Conservation (phyloP, 2,888 invertebrate species). For the Cepaea hortensis region DNA sequence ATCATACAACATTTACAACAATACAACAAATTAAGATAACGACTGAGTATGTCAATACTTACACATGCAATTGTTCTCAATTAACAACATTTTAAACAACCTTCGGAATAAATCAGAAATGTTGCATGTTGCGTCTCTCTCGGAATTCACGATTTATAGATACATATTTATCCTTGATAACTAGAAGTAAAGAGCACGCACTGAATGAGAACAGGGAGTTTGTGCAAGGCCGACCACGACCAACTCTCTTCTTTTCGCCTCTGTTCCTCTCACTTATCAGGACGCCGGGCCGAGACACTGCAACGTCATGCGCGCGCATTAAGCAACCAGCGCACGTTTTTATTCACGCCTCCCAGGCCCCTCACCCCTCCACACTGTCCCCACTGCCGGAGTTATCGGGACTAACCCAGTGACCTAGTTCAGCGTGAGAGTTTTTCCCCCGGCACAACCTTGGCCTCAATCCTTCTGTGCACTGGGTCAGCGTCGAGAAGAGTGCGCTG, state of each 20-base stretch:
- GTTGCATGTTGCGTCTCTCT: background rate
- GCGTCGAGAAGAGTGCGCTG: constrained; percentile 23
- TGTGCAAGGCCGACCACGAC: background rate
- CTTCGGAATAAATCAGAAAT: background rate
- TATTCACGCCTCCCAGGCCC: constrained; percentile 4
- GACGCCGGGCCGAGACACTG: background rate
- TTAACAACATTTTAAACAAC: constrained; percentile 33
- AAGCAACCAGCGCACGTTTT: constrained; percentile 23
- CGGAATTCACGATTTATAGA: background rate
- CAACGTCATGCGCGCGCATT: constrained; percentile 16
- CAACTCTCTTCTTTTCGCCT: background rate
- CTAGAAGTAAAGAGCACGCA: background rate
- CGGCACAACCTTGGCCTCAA: constrained; percentile 31
- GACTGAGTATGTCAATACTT: background rate
- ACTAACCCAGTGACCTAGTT: constrained; percentile 39
- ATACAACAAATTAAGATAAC: background rate
- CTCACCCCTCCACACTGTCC: background rate
- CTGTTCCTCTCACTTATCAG: constrained; percentile 2
- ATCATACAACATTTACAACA: background rate
- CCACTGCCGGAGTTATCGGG: background rate
- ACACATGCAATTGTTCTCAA: constrained; percentile 42
- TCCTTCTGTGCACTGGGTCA: constrained; percentile 26
- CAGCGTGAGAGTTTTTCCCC: constrained; percentile 33
- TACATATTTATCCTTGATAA: background rate
- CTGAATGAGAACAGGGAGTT: background rate